phyloP scores from a whole-genome alignment of 1,140 invertebrate genomes.

The Drosophila arizonae region DNA sequence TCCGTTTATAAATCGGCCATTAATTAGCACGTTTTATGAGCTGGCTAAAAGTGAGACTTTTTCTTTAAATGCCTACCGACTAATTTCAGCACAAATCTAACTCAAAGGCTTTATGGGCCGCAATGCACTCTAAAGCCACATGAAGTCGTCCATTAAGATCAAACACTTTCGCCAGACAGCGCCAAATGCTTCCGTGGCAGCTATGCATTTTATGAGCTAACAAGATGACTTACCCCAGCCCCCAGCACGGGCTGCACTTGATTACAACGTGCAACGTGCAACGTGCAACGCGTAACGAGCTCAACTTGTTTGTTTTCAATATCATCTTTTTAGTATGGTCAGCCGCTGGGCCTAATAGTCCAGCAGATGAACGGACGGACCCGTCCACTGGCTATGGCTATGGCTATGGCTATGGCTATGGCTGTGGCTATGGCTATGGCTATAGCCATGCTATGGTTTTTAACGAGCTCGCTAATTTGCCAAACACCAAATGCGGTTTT shows the following conservation, averaged over 20 bases:
- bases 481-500: slow-evolving; percentile 54
- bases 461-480: slow-evolving; percentile 72
- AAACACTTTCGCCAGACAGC: slow-evolving; percentile 64
- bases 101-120: slow-evolving; percentile 50
- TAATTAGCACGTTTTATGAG: slow-evolving; percentile 36
- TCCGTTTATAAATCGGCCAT: slow-evolving; percentile 34
- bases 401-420: slow-evolving; percentile 23
- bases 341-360: slow-evolving; percentile 34
- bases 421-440: neutral
- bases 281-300: slow-evolving; percentile 7
- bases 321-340: slow-evolving; percentile 51
- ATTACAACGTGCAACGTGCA: slow-evolving; percentile 10
- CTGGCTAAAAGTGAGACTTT: slow-evolving; percentile 28
- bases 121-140: slow-evolving; percentile 13
- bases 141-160: slow-evolving; percentile 52
- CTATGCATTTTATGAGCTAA: slow-evolving; percentile 63
- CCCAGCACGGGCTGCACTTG: slow-evolving; percentile 27
- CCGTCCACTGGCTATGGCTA: slow-evolving; percentile 36
- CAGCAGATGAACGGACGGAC: neutral
- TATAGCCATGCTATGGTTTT: slow-evolving; percentile 54
- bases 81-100: slow-evolving; percentile 40
- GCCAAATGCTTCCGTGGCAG: slow-evolving; percentile 55
- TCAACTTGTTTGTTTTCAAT: slow-evolving; percentile 73
- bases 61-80: slow-evolving; percentile 6
- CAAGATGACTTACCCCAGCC: slow-evolving; percentile 35